phyloP scores from a whole-genome alignment of 2,888 invertebrate genomes.

The Nomada flava region DNA sequence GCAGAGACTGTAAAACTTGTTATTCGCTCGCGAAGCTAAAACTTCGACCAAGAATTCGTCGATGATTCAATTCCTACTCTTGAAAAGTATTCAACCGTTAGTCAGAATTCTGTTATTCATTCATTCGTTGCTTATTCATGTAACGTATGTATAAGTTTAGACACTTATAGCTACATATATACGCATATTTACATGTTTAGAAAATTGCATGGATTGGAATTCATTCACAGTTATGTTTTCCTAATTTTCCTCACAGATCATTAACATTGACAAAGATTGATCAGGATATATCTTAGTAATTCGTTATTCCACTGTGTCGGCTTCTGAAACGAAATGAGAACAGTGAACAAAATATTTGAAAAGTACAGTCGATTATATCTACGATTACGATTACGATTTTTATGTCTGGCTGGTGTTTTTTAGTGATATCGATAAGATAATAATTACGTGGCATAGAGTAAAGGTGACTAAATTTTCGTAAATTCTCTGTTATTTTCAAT shows the following conservation, averaged over 20 bases:
- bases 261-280: too few relatives aligned
- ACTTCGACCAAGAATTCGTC: slow-evolving; percentile 38
- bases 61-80: slow-evolving; percentile 60
- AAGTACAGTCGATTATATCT: background rate
- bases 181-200: too few relatives aligned
- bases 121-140: slow-evolving; percentile 17
- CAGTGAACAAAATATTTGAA: background rate
- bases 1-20: slow-evolving; percentile 6
- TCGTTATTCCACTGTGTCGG: too few relatives aligned
- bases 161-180: background rate
- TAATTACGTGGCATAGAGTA: background rate
- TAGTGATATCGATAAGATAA: slow-evolving; percentile 40
- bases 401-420: background rate
- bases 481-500: background rate
- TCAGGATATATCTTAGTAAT: too few relatives aligned
- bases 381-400: background rate
- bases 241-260: too few relatives aligned
- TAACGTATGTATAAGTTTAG: background rate
- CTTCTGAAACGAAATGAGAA: background rate
- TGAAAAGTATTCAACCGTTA: slow-evolving; percentile 13
- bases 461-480: slow-evolving; percentile 1
- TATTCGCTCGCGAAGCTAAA: slow-evolving; percentile 17
- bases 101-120: slow-evolving; percentile 33
- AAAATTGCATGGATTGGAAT: background rate
- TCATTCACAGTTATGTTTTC: too few relatives aligned